phyloP scores from a whole-genome alignment of 2,888 invertebrate species.

The Tiphia femorata region DNA sequence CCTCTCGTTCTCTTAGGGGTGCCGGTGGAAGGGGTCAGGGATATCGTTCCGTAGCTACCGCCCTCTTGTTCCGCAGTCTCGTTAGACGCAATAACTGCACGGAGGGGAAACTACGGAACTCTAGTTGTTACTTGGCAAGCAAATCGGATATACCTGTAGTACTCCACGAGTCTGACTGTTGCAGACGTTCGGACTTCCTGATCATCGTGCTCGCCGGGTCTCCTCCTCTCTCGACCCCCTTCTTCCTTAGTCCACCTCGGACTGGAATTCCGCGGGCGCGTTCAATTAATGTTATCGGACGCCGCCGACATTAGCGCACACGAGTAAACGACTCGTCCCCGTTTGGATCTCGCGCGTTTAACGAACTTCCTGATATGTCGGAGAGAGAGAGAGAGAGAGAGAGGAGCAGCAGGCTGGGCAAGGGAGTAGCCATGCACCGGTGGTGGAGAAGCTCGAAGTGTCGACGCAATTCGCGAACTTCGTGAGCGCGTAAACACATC shows the following conservation, averaged over 20 bases:
- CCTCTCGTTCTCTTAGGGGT: slow-evolving; percentile 8
- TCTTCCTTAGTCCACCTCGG: no score
- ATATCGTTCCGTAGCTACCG: slow-evolving; percentile 21
- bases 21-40: slow-evolving; percentile 23
- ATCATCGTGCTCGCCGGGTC: not conserved
- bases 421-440: no score
- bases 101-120: slow-evolving; percentile 40
- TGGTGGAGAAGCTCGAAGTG: no score
- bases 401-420: no score
- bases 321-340: not conserved
- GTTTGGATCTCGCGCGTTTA: no score
- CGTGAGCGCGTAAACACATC: no score
- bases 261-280: no score
- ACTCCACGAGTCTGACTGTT: slow-evolving; percentile 12
- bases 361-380: no score
- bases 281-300: not conserved
- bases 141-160: slow-evolving; percentile 44
- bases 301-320: no score
- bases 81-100: slow-evolving; percentile 54
- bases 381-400: no score
- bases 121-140: slow-evolving; percentile 56
- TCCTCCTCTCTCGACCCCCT: no score
- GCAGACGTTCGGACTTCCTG: slow-evolving; percentile 13
- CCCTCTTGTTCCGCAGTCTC: slow-evolving; percentile 40
- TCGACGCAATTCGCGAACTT: no score